phyloP scores from a whole-genome alignment of 2,888 invertebrate genomes.

The Hydraecia micacea region DNA sequence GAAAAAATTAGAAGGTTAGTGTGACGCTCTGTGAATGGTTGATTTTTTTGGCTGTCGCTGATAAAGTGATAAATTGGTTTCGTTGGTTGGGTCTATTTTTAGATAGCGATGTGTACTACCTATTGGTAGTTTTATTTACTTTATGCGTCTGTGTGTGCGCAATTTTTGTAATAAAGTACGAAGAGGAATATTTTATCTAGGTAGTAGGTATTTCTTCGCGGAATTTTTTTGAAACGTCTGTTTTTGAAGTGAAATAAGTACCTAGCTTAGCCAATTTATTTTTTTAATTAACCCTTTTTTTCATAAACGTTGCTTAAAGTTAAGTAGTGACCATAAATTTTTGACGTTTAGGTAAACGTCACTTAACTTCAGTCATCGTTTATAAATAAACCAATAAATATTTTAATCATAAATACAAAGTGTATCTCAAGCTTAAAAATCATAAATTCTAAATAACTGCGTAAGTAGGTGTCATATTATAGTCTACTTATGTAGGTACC shows the following conservation, averaged over 20 bases:
- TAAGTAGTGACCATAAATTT: no score
- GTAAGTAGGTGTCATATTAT: no score
- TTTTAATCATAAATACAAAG: not conserved
- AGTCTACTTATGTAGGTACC: no score
- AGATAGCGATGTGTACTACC: slow-evolving; percentile 23
- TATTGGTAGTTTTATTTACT: slow-evolving; percentile 27
- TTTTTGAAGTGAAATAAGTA: not conserved
- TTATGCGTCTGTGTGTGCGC: not conserved
- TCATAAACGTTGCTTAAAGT: no score
- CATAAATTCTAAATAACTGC: no score
- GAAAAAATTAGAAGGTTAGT: slow-evolving; percentile 80
- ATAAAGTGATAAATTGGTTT: slow-evolving; percentile 57
- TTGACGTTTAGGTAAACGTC: no score
- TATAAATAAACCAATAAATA: no score
- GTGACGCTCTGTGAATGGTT: slow-evolving; percentile 67
- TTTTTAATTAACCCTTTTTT: no score
- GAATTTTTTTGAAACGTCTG: not conserved
- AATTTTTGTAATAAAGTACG: not conserved
- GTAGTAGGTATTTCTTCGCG: not conserved
- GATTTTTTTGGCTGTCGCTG: slow-evolving; percentile 50
- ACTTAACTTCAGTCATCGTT: no score
- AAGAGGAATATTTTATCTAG: no score
- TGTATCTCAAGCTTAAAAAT: not conserved
- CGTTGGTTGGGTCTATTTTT: slow-evolving; percentile 52
- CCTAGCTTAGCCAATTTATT: not conserved